These are phyloP conservation scores for Corythornis cristatus DNA, from an alignment of 2,113 vertebrate genomes.

Conservation along the genomic window DNA sequence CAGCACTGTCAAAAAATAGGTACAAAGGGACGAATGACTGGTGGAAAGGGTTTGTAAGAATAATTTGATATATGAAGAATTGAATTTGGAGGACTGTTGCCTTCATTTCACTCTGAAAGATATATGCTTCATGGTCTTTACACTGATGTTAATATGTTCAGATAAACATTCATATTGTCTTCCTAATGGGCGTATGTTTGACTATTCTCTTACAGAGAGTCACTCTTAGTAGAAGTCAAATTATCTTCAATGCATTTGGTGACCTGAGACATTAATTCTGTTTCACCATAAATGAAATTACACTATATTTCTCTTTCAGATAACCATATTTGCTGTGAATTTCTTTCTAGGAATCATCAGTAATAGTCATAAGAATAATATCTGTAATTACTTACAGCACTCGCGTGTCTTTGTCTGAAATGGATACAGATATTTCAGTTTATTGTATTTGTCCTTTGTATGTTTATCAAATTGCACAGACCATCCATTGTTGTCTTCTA, in stretches of 20 bases:
- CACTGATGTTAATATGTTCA: neutral
- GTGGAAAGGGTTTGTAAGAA: neutral
- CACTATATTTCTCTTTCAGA: neutral
- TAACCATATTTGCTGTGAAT: neutral
- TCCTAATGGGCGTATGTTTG: neutral
- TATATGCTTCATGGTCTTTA: neutral
- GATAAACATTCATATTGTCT: neutral
- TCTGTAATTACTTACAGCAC: slow-evolving; percentile 85
- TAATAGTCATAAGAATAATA: neutral
- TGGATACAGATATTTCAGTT: slow-evolving; percentile 71
- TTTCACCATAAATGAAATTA: neutral
- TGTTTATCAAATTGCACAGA: slow-evolving; percentile 89
- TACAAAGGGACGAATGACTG: neutral
- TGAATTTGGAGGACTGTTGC: neutral
- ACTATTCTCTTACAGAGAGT: neutral
- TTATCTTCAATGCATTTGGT: neutral
- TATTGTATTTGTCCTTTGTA: slow-evolving; percentile 67
- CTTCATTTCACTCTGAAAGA: neutral
- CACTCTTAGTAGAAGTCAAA: neutral
- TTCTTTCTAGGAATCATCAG: neutral
- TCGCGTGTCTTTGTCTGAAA: slow-evolving; percentile 73
- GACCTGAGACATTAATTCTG: neutral
- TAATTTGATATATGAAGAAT: neutral
- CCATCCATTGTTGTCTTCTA: slow-evolving; percentile 96
- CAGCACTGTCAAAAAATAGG: neutral